Evolutionary conservation across 2,888 invertebrate species (phyloP), one percentile per base, ranked within the genome.

Genomic region (Zhuqinia jingwanae): DNA sequence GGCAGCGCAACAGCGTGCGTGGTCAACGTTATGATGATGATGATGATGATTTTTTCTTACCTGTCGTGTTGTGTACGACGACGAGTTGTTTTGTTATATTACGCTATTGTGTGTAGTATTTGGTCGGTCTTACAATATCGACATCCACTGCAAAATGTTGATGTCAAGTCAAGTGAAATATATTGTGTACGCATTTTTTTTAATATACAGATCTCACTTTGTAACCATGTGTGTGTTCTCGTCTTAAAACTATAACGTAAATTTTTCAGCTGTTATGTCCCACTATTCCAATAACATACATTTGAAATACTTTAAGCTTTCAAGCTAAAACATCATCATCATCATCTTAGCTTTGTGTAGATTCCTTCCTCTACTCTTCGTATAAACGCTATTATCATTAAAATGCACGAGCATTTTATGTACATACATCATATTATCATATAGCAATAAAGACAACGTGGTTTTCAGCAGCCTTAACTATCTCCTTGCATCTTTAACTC

Each of bases 241-340:
- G 17, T 75, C 75, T 22, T 17, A 36, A 36, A 36, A 6, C 22
- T 53, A 53, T n/a, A 75, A 56, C 63, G 58, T 70, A 53, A 80
- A 76, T 86, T 86, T 85, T 86, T 86, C 80, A 80, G 80, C 80
- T 79, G 78, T 56, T 63, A 86, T 88, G 89, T 87, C 89, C 89
- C 89, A 89, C 89, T 89, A 86, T 85, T 89, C 89, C 87, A 89
- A 88, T 89, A 89, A 89, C 89, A 89, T 88, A 89, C 89, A 89
- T 89, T 89, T 85, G 70, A 88, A 70, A 82, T 42, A 73, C 27
- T 84, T 73, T 78, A 82, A 82, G 65, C 73, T 85, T 60, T 76
- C 76, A 76, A 76, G 56, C 47, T 53, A 77, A 77, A 60, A 63
- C 73, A 56, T 56, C 50, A 30, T 36, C 36, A 36, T 20, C 42